phyloP scores from a whole-genome alignment of 2,797 vertebrate genomes.

The Parotocinclus haroldoi region DNA sequence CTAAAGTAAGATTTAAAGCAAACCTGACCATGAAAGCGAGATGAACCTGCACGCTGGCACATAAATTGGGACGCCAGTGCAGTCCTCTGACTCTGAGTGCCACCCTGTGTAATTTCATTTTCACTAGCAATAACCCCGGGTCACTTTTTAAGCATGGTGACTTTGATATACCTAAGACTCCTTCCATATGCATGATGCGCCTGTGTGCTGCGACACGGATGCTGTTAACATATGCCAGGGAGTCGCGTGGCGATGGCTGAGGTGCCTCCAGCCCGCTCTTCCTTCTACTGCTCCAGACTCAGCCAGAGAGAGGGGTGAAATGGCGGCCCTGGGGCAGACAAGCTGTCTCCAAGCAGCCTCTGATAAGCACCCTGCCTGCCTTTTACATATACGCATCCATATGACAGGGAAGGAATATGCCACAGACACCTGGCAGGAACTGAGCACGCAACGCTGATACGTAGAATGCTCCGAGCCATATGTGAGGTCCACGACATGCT shows the following conservation, averaged over 20 bases:
- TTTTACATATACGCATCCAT: conserved; percentile 56
- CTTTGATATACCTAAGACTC: conserved; percentile 58
- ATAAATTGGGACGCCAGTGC: conserved; percentile 13
- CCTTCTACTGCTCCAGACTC: conserved; percentile 36
- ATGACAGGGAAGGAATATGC: conserved; percentile 46
- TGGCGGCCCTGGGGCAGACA: conserved; percentile 70
- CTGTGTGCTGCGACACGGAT: conserved; percentile 44
- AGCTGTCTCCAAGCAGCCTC: conserved; percentile 71
- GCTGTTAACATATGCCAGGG: conserved; percentile 55
- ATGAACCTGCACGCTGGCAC: conserved; percentile 24
- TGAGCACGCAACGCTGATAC: conserved; percentile 40
- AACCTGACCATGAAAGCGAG: conserved; percentile 38
- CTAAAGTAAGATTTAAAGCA: conserved; percentile 39
- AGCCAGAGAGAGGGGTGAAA: conserved; percentile 68
- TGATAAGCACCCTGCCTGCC: conserved; percentile 67
- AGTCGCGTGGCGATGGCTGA: conserved; percentile 39
- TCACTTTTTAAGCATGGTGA: conserved; percentile 50
- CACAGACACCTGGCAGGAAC: conserved; percentile 48
- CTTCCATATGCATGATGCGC: conserved; percentile 59
- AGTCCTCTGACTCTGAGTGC: conserved; percentile 34
- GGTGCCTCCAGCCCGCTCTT: conserved; percentile 26
- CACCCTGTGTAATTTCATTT: conserved; percentile 66
- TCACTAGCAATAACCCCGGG: conserved; percentile 62
- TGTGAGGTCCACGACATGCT: conserved; percentile 32
- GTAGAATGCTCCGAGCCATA: conserved; percentile 44